Percentiles rank a stretch among this genome's conserved stretches.
Evolutionary conservation across 2,888 invertebrate genomes (phyloP).

Genomic region (Minunthozetes semirufus): DNA sequence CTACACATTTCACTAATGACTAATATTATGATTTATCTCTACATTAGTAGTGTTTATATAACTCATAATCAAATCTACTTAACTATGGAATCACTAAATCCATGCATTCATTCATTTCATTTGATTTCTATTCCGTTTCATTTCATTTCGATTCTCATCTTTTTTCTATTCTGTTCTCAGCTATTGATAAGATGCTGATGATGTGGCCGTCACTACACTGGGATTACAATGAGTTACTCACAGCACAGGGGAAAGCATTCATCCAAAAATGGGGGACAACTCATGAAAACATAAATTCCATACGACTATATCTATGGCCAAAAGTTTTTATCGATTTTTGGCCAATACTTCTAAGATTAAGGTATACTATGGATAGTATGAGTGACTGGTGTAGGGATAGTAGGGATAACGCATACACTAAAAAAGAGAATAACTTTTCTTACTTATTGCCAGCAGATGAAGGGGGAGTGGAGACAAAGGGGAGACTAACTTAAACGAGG

Average conservation of each 20-base stretch:
- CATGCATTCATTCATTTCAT: conserved; percentile 6
- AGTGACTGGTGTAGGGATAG: conserved; percentile 1
- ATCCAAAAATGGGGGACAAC: conserved; percentile 23
- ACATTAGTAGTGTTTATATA: conserved; percentile 15
- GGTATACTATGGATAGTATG: conserved; percentile 10
- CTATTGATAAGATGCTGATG: conserved; percentile 27
- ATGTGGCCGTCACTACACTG: conserved; percentile 25
- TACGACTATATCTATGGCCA: conserved; percentile 20
- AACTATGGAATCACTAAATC: conserved; percentile 18
- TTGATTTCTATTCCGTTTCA: conserved; percentile 6
- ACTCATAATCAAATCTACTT: conserved; percentile 20
- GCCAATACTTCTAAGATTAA: conserved; percentile 29
- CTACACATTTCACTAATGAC: conserved; percentile 11
- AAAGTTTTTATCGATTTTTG: conserved; percentile 26
- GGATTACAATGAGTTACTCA: conserved; percentile 28
- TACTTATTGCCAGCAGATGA: conserved; percentile 27
- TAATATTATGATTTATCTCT: conserved; percentile 25
- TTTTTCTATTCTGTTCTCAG: neutral
- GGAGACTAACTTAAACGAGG: conserved; percentile 21
- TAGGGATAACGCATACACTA: neutral
- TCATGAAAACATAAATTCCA: conserved; percentile 31
- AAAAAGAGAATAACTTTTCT: conserved; percentile 25
- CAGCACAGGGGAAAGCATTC: conserved; percentile 11
- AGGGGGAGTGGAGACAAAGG: neutral
- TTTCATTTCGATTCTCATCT: neutral